phyloP scores from a whole-genome alignment of 2,797 vertebrate species.

The Esox lucius region DNA sequence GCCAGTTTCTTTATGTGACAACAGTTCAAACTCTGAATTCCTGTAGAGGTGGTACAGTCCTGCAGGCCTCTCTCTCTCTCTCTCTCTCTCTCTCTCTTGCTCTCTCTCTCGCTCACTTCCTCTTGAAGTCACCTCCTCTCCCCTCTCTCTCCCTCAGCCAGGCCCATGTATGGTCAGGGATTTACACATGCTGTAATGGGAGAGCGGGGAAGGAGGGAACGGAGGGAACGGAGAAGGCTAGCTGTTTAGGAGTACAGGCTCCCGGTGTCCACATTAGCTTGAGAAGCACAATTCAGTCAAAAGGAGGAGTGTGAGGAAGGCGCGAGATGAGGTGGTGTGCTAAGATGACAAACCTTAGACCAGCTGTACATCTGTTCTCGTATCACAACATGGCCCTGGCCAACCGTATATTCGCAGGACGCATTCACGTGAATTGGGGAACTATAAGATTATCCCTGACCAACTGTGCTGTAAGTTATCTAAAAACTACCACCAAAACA shows the following conservation, averaged over 20 bases:
- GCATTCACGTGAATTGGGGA: background rate
- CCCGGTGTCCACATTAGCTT: conserved; percentile 47
- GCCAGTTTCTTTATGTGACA: background rate
- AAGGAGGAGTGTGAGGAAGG: conserved; percentile 25
- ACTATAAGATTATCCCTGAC: background rate
- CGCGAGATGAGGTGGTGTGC: background rate
- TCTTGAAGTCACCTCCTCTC: background rate
- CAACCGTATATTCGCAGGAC: background rate
- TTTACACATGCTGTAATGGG: conserved; percentile 39
- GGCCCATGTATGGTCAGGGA: conserved; percentile 54
- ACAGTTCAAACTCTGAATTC: background rate
- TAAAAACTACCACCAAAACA: background rate
- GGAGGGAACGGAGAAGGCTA: background rate
- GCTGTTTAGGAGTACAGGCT: conserved; percentile 5
- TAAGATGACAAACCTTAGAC: background rate
- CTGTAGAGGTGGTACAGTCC: background rate
- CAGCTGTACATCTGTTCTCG: background rate
- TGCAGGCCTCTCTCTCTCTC: background rate
- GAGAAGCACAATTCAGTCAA: conserved; percentile 43
- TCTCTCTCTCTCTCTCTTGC: background rate
- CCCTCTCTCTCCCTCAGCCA: conserved; percentile 33
- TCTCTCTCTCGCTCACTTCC: background rate
- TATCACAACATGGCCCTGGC: background rate
- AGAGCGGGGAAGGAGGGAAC: conserved; percentile 46
- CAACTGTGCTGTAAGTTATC: background rate